phyloP scores from a whole-genome alignment of 2,797 vertebrate genomes.

The Alfaro cultratus region DNA sequence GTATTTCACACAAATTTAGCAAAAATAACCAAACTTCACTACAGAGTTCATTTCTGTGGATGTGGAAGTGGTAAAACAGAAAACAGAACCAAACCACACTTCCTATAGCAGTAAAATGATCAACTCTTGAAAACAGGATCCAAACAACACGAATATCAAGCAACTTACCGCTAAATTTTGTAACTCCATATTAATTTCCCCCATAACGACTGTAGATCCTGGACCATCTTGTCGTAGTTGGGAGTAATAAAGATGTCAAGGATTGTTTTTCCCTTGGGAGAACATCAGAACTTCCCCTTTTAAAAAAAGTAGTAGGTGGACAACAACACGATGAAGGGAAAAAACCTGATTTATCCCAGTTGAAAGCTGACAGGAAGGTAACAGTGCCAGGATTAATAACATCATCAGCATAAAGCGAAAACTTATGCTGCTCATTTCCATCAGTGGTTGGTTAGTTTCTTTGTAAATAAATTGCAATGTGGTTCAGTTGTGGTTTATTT shows the following conservation, averaged over 20 bases:
- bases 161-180: too few relatives aligned
- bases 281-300: not conserved
- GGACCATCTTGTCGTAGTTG: not conserved
- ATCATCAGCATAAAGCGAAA: too few relatives aligned
- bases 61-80: too few relatives aligned
- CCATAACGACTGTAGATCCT: not conserved
- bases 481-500: not conserved
- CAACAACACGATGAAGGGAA: not conserved
- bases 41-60: too few relatives aligned
- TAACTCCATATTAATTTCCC: not conserved
- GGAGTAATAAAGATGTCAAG: not conserved
- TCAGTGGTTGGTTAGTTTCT: not conserved
- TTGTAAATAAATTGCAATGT: not conserved
- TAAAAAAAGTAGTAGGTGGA: not conserved
- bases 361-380: too few relatives aligned
- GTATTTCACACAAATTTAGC: too few relatives aligned
- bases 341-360: not conserved
- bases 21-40: too few relatives aligned
- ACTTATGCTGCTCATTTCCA: not conserved
- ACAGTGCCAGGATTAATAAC: too few relatives aligned
- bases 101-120: too few relatives aligned
- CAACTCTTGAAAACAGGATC: too few relatives aligned
- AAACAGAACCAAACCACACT: too few relatives aligned
- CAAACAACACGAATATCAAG: too few relatives aligned
- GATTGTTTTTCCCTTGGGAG: not conserved